Conservation (phyloP, 2,888 invertebrate species). For the Lathronympha strigana region DNA sequence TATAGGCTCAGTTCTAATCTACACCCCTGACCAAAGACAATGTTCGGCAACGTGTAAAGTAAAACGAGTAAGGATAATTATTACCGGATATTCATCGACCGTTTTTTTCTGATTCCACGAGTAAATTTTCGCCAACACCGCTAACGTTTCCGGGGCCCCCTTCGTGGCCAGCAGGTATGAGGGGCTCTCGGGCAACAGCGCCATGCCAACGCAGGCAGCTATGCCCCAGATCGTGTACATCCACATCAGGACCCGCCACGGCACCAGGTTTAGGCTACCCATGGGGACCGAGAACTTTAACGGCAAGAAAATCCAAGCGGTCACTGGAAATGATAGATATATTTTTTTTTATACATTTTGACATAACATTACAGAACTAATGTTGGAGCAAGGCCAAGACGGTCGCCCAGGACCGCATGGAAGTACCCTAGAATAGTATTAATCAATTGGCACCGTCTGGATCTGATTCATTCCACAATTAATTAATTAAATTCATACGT, state of each 20-base stretch:
- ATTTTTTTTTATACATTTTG: no score
- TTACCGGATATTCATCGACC: constrained; percentile 16
- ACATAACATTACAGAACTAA: no score
- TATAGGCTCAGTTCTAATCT: no score
- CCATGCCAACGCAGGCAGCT: constrained; percentile 6
- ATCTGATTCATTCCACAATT: no score
- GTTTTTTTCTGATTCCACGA: constrained; percentile 1
- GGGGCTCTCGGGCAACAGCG: constrained; percentile 7
- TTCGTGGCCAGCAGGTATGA: constrained; percentile 1
- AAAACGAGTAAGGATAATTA: not conserved
- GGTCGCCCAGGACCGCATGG: no score
- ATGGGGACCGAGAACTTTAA: not conserved
- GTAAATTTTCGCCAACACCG: constrained; percentile 8
- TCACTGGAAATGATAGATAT: not conserved
- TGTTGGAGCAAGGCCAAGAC: no score
- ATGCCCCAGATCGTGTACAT: constrained; percentile 3
- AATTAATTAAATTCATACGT: no score
- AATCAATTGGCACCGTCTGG: no score
- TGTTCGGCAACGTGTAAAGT: no score
- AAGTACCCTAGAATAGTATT: no score
- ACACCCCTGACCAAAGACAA: no score
- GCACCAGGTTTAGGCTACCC: not conserved
- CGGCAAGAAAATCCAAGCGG: constrained; percentile 20
- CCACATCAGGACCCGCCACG: constrained; percentile 18
- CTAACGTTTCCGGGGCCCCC: not conserved